Percentiles rank a stretch among this genome's conserved stretches.
phyloP scores from a whole-genome alignment of 1,140 invertebrate genomes.

The Drosophila gunungcola region DNA sequence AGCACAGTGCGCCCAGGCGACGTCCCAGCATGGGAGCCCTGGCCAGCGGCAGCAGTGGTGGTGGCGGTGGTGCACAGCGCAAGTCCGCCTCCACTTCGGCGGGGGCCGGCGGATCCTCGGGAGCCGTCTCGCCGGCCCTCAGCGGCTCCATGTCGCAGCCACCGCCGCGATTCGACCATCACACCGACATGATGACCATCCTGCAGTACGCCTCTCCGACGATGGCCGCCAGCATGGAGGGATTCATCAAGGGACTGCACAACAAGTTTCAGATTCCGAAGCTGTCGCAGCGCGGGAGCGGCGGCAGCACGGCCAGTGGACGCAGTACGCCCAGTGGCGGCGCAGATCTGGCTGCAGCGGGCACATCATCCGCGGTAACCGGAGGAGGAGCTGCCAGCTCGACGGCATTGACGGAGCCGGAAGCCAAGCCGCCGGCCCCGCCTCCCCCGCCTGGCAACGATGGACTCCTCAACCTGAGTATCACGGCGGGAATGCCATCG shows the following conservation, averaged over 20 bases:
- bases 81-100: slow-evolving; percentile 35
- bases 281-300: slow-evolving; percentile 86
- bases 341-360: slow-evolving; percentile 1
- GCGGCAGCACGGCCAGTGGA: slow-evolving; percentile 19
- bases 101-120: slow-evolving; percentile 35
- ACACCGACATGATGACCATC: slow-evolving; percentile 83
- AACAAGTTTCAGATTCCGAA: slow-evolving; percentile 95
- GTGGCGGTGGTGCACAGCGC: slow-evolving; percentile 33
- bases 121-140: slow-evolving; percentile 55
- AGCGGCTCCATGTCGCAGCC: slow-evolving; percentile 64
- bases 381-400: neutral
- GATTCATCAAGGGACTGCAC: slow-evolving; percentile 91
- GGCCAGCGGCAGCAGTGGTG: slow-evolving; percentile 28
- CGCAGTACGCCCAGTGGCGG: slow-evolving; percentile 23
- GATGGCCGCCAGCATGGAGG: slow-evolving; percentile 87
- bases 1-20: slow-evolving; percentile 52
- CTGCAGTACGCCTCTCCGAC: slow-evolving; percentile 76
- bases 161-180: slow-evolving; percentile 70
- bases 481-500: slow-evolving; percentile 8
- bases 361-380: slow-evolving; percentile 12
- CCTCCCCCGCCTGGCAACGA: slow-evolving; percentile 32
- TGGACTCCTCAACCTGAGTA: slow-evolving; percentile 39
- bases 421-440: slow-evolving; percentile 20
- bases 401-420: slow-evolving; percentile 1
- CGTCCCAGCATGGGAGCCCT: slow-evolving; percentile 56